Evolutionary conservation across 2,113 vertebrate genomes (phyloP).

Genomic region (Lampris incognitus): DNA sequence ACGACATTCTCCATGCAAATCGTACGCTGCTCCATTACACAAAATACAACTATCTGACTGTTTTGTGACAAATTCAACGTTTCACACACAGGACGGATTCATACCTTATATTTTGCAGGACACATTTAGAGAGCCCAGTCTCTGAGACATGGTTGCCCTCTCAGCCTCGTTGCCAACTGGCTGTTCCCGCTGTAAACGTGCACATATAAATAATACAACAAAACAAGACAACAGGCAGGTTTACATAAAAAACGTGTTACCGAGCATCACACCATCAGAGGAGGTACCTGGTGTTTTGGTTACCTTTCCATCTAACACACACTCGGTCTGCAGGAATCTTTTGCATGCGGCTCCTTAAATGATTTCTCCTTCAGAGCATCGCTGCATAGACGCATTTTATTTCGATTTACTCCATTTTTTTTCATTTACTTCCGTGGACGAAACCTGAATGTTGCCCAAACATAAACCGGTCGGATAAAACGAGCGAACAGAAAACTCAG

Average conservation of each 20-base stretch:
- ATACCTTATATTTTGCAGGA: conserved; percentile 50
- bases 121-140: conserved; percentile 17
- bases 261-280: not conserved
- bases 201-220: not conserved
- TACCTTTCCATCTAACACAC: conserved; percentile 15
- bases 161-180: conserved; percentile 40
- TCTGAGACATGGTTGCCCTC: conserved; percentile 30
- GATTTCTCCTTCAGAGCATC: not conserved
- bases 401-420: too few relatives aligned
- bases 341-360: conserved; percentile 50
- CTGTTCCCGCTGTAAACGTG: not conserved
- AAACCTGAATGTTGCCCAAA: not conserved
- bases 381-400: too few relatives aligned
- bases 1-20: not conserved
- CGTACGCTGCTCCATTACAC: not conserved
- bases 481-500: not conserved
- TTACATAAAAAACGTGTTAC: too few relatives aligned
- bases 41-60: not conserved
- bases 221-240: not conserved
- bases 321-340: conserved; percentile 21
- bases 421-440: not conserved
- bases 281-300: not conserved
- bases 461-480: not conserved
- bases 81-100: not conserved
- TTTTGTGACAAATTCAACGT: not conserved